These are phyloP conservation scores for Mercenaria mercenaria DNA, from an alignment of 1,140 invertebrate species.

Conservation along the genomic window DNA sequence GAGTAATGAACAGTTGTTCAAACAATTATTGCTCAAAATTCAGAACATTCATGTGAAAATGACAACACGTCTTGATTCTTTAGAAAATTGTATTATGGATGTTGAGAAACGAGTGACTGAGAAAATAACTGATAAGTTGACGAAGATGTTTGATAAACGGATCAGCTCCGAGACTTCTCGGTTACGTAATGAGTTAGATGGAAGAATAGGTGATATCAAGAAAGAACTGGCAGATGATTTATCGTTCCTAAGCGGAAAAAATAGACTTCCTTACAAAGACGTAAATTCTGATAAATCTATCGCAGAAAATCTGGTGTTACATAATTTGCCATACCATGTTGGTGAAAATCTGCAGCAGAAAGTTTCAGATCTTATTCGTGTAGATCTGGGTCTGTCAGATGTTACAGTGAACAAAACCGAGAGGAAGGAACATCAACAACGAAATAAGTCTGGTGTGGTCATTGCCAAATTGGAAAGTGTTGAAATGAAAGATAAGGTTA, in stretches of 20 bases:
- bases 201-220: not conserved
- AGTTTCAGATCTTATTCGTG: not conserved
- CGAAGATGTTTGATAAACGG: not conserved
- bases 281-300: not conserved
- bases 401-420: not conserved
- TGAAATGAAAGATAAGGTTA: not conserved
- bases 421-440: not conserved
- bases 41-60: not conserved
- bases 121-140: not conserved
- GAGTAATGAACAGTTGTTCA: no score
- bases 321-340: not conserved
- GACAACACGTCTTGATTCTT: not conserved
- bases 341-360: not conserved
- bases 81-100: not conserved
- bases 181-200: not conserved
- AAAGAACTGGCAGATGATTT: no score
- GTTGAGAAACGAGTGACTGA: not conserved
- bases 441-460: constrained; percentile 10
- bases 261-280: not conserved
- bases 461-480: not conserved
- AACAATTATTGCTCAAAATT: not conserved
- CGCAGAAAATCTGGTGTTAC: not conserved
- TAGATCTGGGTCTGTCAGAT: not conserved
- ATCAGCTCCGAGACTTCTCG: not conserved
- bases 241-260: not conserved